phyloP scores from a whole-genome alignment of 2,888 invertebrate genomes.

The Nemotelus pantherinus region DNA sequence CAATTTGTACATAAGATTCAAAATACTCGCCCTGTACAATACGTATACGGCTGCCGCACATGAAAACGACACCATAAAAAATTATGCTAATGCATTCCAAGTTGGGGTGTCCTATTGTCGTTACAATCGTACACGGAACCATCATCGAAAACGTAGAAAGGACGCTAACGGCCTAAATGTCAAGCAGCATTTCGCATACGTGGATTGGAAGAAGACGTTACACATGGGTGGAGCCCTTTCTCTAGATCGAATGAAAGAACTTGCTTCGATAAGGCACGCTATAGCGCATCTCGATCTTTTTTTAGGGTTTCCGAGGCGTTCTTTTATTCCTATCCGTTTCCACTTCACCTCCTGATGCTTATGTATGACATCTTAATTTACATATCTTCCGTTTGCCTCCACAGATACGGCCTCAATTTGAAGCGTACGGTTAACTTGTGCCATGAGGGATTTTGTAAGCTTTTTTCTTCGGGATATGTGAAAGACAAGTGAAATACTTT shows the following conservation, averaged over 20 bases:
- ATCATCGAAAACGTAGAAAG: not conserved
- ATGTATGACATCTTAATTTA: conserved; percentile 48
- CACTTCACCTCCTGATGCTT: not conserved
- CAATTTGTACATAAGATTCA: too few species aligned
- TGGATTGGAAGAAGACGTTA: conserved; percentile 50
- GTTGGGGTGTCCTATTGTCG: conserved; percentile 26
- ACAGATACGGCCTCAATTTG: not conserved
- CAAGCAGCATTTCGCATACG: conserved; percentile 40
- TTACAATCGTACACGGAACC: not conserved
- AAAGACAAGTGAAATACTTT: conserved; percentile 27
- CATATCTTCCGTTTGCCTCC: conserved; percentile 37
- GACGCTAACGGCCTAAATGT: conserved; percentile 28
- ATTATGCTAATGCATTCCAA: conserved; percentile 47
- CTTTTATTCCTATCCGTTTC: conserved; percentile 2
- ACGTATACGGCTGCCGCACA: not conserved
- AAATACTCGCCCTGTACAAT: not conserved
- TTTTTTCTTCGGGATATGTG: conserved; percentile 9
- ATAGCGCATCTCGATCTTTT: conserved; percentile 39
- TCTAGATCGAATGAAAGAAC: not conserved
- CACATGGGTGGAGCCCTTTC: conserved; percentile 49
- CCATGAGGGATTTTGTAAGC: conserved; percentile 27
- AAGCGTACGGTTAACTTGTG: conserved; percentile 11
- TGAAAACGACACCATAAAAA: conserved; percentile 32
- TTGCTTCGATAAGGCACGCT: conserved; percentile 22
- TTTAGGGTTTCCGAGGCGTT: conserved; percentile 32